Conservation (phyloP, 2,113 vertebrate genomes). For the Callaeas wilsoni region DNA sequence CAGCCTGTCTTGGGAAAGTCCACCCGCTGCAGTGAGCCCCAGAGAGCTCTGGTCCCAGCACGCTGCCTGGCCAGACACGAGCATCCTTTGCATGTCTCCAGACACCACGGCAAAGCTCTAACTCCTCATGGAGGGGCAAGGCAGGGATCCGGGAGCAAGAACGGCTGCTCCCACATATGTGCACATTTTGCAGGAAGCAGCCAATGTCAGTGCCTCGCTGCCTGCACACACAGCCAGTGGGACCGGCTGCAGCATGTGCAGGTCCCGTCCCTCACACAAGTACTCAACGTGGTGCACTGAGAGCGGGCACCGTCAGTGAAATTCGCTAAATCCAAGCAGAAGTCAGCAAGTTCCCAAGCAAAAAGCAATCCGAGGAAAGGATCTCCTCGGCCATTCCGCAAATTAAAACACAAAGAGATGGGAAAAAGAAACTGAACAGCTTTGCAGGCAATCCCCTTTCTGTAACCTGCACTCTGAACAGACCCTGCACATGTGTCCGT, state of each 20-base stretch:
- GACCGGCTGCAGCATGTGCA: accelerated
- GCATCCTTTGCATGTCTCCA: background rate
- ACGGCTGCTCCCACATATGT: background rate
- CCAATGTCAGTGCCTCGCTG: background rate
- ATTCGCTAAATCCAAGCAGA: background rate
- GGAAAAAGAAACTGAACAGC: background rate
- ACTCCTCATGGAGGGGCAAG: background rate
- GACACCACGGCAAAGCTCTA: background rate
- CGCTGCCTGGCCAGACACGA: accelerated
- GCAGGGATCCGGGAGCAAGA: background rate
- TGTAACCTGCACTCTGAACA: background rate
- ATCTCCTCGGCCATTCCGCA: background rate
- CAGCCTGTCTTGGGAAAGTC: background rate
- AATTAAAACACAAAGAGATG: background rate
- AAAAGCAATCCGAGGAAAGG: background rate
- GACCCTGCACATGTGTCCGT: background rate
- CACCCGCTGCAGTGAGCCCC: background rate
- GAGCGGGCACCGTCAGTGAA: background rate
- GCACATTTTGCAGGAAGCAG: background rate
- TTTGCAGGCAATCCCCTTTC: background rate
- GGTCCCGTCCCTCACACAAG: background rate
- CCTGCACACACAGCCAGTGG: background rate
- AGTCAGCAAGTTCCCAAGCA: background rate
- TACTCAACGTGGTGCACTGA: accelerated
- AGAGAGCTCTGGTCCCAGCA: background rate